Evolutionary conservation across 2,797 vertebrate genomes (phyloP), one percentile per base, ranked within the genome.

Genomic region (Clarias laeviceps): DNA sequence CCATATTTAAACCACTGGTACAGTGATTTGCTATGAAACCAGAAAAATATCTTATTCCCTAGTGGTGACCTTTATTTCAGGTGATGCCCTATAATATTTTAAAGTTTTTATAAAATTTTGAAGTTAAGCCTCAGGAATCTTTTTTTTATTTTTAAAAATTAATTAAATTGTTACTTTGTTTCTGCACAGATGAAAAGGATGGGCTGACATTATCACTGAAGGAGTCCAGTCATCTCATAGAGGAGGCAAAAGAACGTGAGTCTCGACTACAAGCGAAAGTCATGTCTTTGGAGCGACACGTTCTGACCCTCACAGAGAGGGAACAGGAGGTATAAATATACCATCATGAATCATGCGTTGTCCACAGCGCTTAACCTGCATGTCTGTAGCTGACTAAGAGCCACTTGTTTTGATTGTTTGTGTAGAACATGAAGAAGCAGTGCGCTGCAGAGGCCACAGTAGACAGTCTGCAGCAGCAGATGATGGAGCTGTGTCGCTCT

Each of bases 381-480:
- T 17, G 15, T 64, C 37, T 65, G 61, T 29, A 45, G 61, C 34
- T 80, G 61, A 80, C 7, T n/a, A 80, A 50, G 34, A 50, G 61
- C 37, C 24, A n/a, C n/a, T 40, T 85, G 74, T 85, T 18, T 70
- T 74, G n/a, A 74, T 29, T 79, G 24, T 66, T 59, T 84, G 14
- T 76, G 12, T 90, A 99, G 98, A 92, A 96, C 65, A 11, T 92
- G 59, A 97, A 97, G 92, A 96, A 97, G 89, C 95, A 95, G 92
- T 95, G 91, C 87, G 93, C 96, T 72, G 95, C 96, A 0, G 97
- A 99, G 83, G 95, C 96, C 24, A 95, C 97, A 4, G 94, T 97
- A 91, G 97, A 99, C 90, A 96, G 95, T 90, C 90, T 99, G 94
- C 96, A 98, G 88, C 96, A 97, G 92, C 98, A 99, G 88, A 95